These are phyloP conservation scores for Aplysia californica DNA, from an alignment of 1,140 invertebrate genomes.

Conservation along the genomic window DNA sequence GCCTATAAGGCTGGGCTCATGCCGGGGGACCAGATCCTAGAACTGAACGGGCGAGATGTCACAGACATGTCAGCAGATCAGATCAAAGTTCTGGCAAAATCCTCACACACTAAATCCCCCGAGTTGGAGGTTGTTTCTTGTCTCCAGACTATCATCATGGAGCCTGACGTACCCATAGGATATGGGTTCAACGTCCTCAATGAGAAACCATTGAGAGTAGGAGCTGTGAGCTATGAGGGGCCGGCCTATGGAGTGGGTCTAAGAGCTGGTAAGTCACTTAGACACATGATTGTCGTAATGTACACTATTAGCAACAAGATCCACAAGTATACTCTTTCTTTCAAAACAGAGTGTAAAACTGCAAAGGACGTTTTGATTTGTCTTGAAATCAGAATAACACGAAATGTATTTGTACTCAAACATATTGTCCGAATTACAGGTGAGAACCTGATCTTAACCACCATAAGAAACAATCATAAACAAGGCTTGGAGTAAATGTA, in stretches of 20 bases:
- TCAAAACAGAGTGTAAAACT: not conserved
- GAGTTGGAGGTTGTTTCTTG: slow-evolving; percentile 59
- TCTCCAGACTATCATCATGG: slow-evolving; percentile 52
- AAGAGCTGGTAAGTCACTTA: slow-evolving; percentile 49
- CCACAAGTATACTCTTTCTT: not conserved
- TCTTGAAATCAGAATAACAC: not conserved
- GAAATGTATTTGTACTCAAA: too few species aligned
- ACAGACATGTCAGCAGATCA: slow-evolving; percentile 53
- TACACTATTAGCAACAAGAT: too few species aligned
- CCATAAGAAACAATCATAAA: too few species aligned
- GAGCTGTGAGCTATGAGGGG: slow-evolving; percentile 52
- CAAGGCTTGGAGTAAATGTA: too few species aligned
- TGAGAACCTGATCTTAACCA: not conserved
- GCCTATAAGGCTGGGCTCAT: slow-evolving; percentile 59
- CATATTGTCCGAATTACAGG: not conserved
- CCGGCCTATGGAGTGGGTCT: slow-evolving; percentile 56
- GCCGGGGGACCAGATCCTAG: slow-evolving; percentile 64
- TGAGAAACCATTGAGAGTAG: slow-evolving; percentile 47
- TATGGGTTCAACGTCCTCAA: slow-evolving; percentile 57
- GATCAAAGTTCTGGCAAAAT: slow-evolving; percentile 54
- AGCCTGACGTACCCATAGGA: slow-evolving; percentile 38
- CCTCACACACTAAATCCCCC: slow-evolving; percentile 46
- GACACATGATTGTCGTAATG: not conserved
- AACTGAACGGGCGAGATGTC: slow-evolving; percentile 64
- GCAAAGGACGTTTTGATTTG: not conserved